Base-by-base conservation (phyloP, 1,140 invertebrate species). In the Leptonema lineaticorne region DNA sequence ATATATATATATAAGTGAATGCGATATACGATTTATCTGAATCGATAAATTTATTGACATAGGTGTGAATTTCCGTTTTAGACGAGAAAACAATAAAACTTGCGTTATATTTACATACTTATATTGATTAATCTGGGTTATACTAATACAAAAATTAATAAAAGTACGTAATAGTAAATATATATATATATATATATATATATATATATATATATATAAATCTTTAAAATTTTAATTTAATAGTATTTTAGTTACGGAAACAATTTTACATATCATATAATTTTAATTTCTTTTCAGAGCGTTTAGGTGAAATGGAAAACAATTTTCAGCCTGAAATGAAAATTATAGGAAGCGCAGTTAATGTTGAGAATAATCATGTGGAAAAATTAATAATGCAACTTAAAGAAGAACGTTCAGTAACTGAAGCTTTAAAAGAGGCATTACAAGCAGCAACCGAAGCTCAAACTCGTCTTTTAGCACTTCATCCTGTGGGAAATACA, bases 361-460 rank as follows among this genome's bases (percentile, higher is more conserved):
- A n/a, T n/a, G n/a, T n/a, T n/a, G n/a, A n/a, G n/a, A n/a, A n/a
- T n/a, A n/a, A n/a, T n/a, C n/a, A n/a, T n/a, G n/a, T n/a, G n/a
- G n/a, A n/a, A n/a, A n/a, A n/a, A n/a, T n/a, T n/a, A n/a, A n/a
- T n/a, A n/a, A 50, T 33, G 20, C 18, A 56, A 16, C 48, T 11
- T 2, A 3, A 14, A 2, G 64, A 56, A 37, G 64, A 66, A 46
- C 6, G 64, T 16, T 29, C 29, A 1, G 64, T 18, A 14, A 50
- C 50, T n/a, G 64, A 56, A 4, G n/a, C 22, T 14, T 24, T 66
- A 14, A 22, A 30, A n/a, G 64, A 66, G 8, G 64, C 64, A 0
- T 41, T 66, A 8, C 8, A 28, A 14, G 29, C 28, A 4, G 64
- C 64, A 14, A 29, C 50, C 18, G 28, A 27, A 26, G 48, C 64